phyloP scores from a whole-genome alignment of 2,113 vertebrate genomes.

The Podocnemis expansa region DNA sequence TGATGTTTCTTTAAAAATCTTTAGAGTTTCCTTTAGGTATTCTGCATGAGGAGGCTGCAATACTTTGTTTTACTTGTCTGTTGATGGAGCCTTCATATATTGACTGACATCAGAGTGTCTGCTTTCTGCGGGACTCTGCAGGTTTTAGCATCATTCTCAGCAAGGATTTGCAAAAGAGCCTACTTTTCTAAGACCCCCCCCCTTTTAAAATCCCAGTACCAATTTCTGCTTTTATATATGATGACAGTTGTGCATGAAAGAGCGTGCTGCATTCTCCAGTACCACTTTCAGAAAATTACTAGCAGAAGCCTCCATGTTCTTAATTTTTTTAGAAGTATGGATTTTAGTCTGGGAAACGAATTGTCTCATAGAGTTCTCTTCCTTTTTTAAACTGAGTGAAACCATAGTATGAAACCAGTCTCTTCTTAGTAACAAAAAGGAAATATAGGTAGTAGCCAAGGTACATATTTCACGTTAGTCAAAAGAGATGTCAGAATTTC shows the following conservation, averaged over 20 bases:
- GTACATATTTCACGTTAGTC: conserved; percentile 25
- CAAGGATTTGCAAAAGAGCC: background rate
- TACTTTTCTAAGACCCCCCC: background rate
- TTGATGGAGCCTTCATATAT: background rate
- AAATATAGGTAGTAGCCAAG: conserved; percentile 7
- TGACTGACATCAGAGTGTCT: background rate
- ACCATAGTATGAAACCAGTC: conserved; percentile 52
- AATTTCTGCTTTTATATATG: accelerated
- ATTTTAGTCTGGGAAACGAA: background rate
- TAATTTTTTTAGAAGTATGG: background rate
- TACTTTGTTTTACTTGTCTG: background rate
- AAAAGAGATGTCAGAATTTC: conserved; percentile 33
- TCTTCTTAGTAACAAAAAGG: conserved; percentile 15
- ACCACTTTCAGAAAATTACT: background rate
- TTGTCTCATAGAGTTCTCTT: conserved; percentile 55
- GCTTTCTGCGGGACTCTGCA: background rate
- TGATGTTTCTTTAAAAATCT: background rate
- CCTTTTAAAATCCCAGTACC: background rate
- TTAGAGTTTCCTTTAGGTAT: background rate
- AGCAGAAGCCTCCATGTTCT: background rate
- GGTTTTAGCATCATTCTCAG: accelerated
- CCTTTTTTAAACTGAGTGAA: conserved; percentile 27
- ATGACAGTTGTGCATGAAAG: background rate
- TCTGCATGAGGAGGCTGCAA: accelerated
- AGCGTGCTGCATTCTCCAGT: background rate